Evolutionary conservation across 2,113 vertebrate genomes (phyloP), one percentile per base, ranked within the genome.

Genomic region (Gymnobelideus leadbeateri): DNA sequence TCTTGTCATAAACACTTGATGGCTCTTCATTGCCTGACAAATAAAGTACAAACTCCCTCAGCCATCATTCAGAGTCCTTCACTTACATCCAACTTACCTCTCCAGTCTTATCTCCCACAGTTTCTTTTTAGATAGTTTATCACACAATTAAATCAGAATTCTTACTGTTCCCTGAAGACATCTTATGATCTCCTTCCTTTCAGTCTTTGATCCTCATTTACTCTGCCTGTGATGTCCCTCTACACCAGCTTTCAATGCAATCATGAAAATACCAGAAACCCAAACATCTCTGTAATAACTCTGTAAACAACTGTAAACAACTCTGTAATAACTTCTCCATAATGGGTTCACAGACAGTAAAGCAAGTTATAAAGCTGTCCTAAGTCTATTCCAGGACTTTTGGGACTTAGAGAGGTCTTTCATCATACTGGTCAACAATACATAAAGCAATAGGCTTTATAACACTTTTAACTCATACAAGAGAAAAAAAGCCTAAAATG

Each of bases 241-340:
- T n/a, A n/a, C 92, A 43, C 7, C 53, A 92, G 89, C 90, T n/a
- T 95, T 95, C 46, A 19, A 92, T 21, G 53, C 31, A 89, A 94
- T 61, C 25, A 28, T 43, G 3, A 31, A 95, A 96, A 53, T 47
- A 25, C 92, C 89, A 68, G 53, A 95, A 94, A 91, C 68, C 52
- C n/a, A 23, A 25, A 93, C 37, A n/a, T 23, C 49, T 91, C 77
- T 95, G 26, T 84, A 47, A n/a, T 47, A 77, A 26, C 25, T 49
- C 50, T n/a, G n/a, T n/a, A n/a, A n/a, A n/a, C n/a, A n/a, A n/a
- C n/a, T n/a, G n/a, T n/a, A 23, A 25, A 93, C 37, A n/a, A 16
- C 49, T 91, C 77, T 95, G 26, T 84, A 47, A n/a, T 47, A 51
- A 25, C 92, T 95, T 51, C 50, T 93, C 89, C 21, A 21, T 68